These are phyloP conservation scores for Equus quagga DNA, from an alignment of 2,113 vertebrate species.

Conservation along the genomic window DNA sequence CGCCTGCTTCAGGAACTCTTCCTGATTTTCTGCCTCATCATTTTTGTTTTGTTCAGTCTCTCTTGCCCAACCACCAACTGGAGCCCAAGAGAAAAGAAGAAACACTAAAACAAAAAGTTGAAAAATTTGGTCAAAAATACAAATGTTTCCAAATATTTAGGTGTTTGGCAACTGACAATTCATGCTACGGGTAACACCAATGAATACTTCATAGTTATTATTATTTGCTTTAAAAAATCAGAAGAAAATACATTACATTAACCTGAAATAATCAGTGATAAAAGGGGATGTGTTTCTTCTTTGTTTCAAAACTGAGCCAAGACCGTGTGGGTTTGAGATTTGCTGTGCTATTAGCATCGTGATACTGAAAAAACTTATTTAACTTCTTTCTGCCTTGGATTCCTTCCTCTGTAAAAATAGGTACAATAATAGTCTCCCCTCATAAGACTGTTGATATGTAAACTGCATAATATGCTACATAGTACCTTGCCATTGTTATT, in stretches of 20 bases:
- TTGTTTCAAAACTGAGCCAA: conserved; percentile 32
- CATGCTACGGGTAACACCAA: not conserved
- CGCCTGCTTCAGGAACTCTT: not conserved
- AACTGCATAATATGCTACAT: not conserved
- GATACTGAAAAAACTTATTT: not conserved
- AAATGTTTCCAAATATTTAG: not conserved
- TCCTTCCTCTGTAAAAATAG: not conserved
- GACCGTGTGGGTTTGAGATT: not conserved
- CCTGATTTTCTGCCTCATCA: not conserved
- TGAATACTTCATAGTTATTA: not conserved
- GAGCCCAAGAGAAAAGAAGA: not conserved
- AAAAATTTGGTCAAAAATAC: not conserved
- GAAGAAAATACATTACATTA: not conserved
- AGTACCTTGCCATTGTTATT: not conserved
- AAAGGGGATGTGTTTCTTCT: not conserved
- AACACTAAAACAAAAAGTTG: not conserved
- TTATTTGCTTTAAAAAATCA: not conserved
- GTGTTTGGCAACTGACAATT: not conserved
- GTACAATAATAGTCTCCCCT: not conserved
- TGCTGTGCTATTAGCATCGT: not conserved
- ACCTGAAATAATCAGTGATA: not conserved
- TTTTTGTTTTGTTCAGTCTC: not conserved
- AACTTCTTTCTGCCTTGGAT: not conserved
- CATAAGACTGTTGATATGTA: not conserved
- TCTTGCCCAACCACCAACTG: not conserved